These are phyloP conservation scores for Chrysolina haemoptera DNA, from an alignment of 2,888 invertebrate species.

Conservation along the genomic window DNA sequence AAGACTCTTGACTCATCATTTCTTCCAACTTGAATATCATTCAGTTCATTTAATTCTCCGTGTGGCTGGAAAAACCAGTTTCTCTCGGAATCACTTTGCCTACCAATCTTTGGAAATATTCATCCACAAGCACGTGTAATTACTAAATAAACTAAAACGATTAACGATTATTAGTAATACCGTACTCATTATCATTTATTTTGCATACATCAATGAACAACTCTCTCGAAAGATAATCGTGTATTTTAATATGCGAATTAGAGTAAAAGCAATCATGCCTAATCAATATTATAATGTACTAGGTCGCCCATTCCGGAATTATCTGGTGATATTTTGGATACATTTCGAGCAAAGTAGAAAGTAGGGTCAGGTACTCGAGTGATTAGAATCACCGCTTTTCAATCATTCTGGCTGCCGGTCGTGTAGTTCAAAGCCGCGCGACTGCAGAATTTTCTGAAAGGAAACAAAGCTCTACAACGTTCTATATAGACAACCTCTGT, in stretches of 20 bases:
- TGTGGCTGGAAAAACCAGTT: not conserved
- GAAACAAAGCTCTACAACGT: no score
- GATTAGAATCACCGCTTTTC: no score
- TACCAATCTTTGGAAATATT: constrained; percentile 7
- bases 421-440: no score
- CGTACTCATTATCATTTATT: not conserved
- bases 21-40: not conserved
- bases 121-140: not conserved
- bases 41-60: not conserved
- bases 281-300: no score
- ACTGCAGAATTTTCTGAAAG: no score
- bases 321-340: no score
- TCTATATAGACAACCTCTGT: no score
- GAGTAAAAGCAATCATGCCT: not conserved
- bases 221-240: not conserved
- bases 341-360: no score
- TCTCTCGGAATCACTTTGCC: not conserved
- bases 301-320: no score
- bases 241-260: not conserved
- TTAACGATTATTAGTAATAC: not conserved
- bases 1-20: not conserved
- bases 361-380: no score
- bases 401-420: no score
- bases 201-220: not conserved
- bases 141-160: not conserved